phyloP scores from a whole-genome alignment of 2,888 invertebrate genomes.

The Pyrrhosoma nymphula region DNA sequence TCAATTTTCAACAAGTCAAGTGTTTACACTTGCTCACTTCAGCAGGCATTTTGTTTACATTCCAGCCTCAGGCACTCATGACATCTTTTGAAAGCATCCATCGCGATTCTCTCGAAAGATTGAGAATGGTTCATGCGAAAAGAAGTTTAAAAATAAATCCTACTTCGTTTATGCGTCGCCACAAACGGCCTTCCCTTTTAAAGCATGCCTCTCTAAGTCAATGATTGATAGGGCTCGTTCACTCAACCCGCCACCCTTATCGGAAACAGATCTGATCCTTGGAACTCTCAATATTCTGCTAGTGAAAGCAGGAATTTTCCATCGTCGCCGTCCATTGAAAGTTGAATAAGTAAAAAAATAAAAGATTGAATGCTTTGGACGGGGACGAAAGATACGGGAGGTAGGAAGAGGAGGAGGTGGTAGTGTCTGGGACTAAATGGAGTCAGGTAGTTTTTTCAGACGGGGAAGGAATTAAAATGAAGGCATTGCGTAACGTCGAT shows the following conservation, averaged over 20 bases:
- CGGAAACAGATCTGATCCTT: not conserved
- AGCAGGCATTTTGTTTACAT: not conserved
- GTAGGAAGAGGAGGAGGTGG: not conserved
- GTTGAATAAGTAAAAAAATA: not conserved
- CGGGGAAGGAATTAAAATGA: not conserved
- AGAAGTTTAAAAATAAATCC: not conserved
- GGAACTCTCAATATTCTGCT: not conserved
- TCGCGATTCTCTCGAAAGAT: not conserved
- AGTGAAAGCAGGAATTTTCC: conserved; percentile 32
- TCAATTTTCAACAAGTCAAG: too few relatives aligned
- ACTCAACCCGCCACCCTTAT: conserved; percentile 10
- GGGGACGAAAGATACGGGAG: not conserved
- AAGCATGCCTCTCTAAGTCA: not conserved
- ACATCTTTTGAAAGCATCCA: not conserved
- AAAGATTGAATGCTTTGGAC: not conserved
- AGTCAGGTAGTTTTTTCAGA: conserved; percentile 9
- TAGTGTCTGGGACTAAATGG: not conserved
- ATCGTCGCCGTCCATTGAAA: conserved; percentile 8
- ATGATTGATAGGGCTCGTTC: not conserved
- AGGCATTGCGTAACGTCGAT: not conserved
- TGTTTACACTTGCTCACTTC: too few relatives aligned
- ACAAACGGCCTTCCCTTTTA: conserved; percentile 11
- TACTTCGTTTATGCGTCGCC: not conserved
- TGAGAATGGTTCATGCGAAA: not conserved
- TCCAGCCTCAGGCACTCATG: not conserved